Evolutionary conservation across 1,140 invertebrate species (phyloP), one percentile per base, ranked within the genome.

Genomic region (Glomeris maerens): DNA sequence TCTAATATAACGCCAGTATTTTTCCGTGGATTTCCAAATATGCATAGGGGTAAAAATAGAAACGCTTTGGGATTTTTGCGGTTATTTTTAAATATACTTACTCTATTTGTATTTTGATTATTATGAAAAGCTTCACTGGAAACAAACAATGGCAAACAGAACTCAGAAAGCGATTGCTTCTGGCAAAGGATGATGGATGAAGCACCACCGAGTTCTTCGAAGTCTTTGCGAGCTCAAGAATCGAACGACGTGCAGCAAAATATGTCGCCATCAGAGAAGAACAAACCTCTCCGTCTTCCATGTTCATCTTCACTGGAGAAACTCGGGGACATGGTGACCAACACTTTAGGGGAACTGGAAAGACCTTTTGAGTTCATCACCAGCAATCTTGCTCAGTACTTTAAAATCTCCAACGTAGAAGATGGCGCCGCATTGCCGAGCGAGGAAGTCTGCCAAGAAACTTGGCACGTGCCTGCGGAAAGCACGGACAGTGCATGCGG

Each of bases 301-400:
- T 21, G 5, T 5, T 42, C 40, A 21, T 21, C 4, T 3, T 50
- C 49, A 14, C 38, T 50, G 17, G 49, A 50, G 31, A 46, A 44
- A 23, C 10, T 50, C 13, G 45, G 49, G 22, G 25, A 21, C 5
- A 5, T 50, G 3, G 5, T 50, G 21, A 10, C 23, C 2, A 50
- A 45, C 22, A 45, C 2, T 3, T 25, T 50, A 5, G 29, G 47
- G 7, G 47, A 48, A 3, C 7, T 47, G 7, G 47, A 47, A 7
- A 39, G 25, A 39, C 29, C 49, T 20, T 21, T 50, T 2, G 49
- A 50, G 31, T 50, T 28, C 27, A 47, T 50, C 4, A 36, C 49
- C 20, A 31, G 23, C 21, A 50, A 50, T 22, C 29, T 50, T 26
- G 39, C 49, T 27, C 49, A 50, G 20, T 50, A 50, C 45, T 50